A percentile compares a stretch with the other conserved stretches of the same genome.
These are phyloP conservation scores for Ochropacha duplaris DNA, from an alignment of 2,888 invertebrate genomes.

Conservation along the genomic window DNA sequence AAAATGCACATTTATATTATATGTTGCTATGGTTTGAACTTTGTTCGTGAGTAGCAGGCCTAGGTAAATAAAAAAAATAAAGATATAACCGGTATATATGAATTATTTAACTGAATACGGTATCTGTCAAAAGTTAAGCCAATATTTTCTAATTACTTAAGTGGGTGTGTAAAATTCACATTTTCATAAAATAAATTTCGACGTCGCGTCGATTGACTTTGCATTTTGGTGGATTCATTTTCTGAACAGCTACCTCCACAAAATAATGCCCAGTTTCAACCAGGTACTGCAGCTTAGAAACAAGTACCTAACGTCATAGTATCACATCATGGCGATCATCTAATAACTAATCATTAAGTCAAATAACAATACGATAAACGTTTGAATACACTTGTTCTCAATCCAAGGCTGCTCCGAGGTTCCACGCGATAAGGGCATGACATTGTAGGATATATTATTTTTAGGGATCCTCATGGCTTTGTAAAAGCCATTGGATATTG, in stretches of 20 bases:
- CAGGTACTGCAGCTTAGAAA: background rate
- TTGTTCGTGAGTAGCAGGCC: constrained; percentile 10
- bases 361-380: constrained; percentile 47
- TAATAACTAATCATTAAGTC: constrained; percentile 47
- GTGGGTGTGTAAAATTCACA: no score
- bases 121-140: no score
- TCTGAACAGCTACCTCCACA: constrained; percentile 7
- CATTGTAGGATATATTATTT: background rate
- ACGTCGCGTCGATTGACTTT: background rate
- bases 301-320: constrained; percentile 1
- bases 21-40: background rate
- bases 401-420: constrained; percentile 30
- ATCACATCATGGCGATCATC: constrained; percentile 12
- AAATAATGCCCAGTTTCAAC: background rate
- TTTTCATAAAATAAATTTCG: no score
- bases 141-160: no score
- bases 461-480: constrained; percentile 16
- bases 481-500: background rate
- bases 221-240: background rate
- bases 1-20: constrained; percentile 9
- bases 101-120: no score
- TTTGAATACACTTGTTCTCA: constrained; percentile 34
- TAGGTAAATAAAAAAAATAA: background rate
- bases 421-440: constrained; percentile 16
- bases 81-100: no score